Evolutionary conservation across 92 coral and sea anemone species (phyloP).

Genomic region (Isaurus tuberculatus): DNA sequence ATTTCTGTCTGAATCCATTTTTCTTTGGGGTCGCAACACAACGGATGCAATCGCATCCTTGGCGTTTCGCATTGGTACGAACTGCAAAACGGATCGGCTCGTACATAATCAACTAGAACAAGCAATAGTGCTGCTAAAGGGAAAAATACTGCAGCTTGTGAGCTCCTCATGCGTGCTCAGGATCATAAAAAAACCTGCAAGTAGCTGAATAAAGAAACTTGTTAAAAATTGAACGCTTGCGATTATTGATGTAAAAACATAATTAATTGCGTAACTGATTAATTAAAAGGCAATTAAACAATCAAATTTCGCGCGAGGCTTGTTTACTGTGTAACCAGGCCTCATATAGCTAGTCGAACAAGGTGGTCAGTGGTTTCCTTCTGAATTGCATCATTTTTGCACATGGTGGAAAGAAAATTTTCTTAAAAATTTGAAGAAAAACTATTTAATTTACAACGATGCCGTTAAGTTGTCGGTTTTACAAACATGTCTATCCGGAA

Average conservation of each 20-base stretch:
- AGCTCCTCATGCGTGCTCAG: background rate
- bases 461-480: slow-evolving; percentile 94
- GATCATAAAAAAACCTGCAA: background rate
- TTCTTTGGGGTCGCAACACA: slow-evolving; percentile 40
- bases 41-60: background rate
- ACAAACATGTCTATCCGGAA: slow-evolving; percentile 96
- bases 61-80: background rate
- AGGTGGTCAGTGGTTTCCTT: slow-evolving; percentile 50
- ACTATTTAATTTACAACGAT: slow-evolving; percentile 42
- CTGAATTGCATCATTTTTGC: slow-evolving; percentile 80
- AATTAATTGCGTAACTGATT: slow-evolving; percentile 3
- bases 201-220: background rate
- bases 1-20: slow-evolving; percentile 46
- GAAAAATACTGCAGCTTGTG: background rate
- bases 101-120: background rate
- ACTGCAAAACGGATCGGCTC: background rate
- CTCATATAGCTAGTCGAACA: slow-evolving; percentile 12
- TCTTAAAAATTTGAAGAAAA: background rate
- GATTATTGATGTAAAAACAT: background rate
- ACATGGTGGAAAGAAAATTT: slow-evolving; percentile 58
- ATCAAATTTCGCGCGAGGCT: slow-evolving; percentile 21
- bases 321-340: slow-evolving; percentile 50
- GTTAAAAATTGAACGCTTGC: background rate
- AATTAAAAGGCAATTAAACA: background rate
- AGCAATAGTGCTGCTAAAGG: background rate